A percentile compares a stretch with the other conserved stretches of the same genome.
Conservation (phyloP, 2,797 vertebrate genomes). For the Decapterus maruadsi region DNA sequence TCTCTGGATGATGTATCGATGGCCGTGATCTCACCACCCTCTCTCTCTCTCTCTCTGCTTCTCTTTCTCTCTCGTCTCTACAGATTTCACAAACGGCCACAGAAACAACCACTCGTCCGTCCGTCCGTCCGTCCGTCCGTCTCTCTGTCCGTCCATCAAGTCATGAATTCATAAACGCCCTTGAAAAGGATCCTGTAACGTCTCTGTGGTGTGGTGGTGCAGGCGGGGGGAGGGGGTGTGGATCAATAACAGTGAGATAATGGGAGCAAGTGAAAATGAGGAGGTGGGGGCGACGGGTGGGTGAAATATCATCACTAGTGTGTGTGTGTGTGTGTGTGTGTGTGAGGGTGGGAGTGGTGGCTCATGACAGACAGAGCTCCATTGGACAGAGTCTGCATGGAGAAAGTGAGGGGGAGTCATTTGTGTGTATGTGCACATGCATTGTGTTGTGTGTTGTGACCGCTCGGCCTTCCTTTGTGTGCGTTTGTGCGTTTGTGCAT, state of each 20-base stretch:
- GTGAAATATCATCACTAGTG: slow-evolving; percentile 70
- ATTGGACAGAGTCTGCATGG: slow-evolving; percentile 42
- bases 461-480: too few species aligned
- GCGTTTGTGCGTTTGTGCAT: neutral
- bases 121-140: slow-evolving; percentile 34
- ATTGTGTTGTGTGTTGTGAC: neutral
- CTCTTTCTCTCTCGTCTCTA: slow-evolving; percentile 12
- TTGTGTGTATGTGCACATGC: slow-evolving; percentile 18
- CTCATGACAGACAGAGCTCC: slow-evolving; percentile 44
- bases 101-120: slow-evolving; percentile 39
- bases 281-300: slow-evolving; percentile 55
- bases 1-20: neutral
- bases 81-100: slow-evolving; percentile 46
- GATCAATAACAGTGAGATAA: slow-evolving; percentile 82
- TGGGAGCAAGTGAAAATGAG: slow-evolving; percentile 71
- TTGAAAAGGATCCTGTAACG: slow-evolving; percentile 79
- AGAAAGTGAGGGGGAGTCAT: slow-evolving; percentile 27
- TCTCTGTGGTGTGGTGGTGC: slow-evolving; percentile 53
- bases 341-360: slow-evolving; percentile 11
- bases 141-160: slow-evolving; percentile 27
- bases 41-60: neutral
- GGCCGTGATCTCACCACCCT: neutral
- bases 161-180: slow-evolving; percentile 76
- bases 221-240: slow-evolving; percentile 53
- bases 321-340: slow-evolving; percentile 1